These are phyloP conservation scores for Fulmarus glacialis DNA, from an alignment of 2,113 vertebrate species.

Conservation along the genomic window DNA sequence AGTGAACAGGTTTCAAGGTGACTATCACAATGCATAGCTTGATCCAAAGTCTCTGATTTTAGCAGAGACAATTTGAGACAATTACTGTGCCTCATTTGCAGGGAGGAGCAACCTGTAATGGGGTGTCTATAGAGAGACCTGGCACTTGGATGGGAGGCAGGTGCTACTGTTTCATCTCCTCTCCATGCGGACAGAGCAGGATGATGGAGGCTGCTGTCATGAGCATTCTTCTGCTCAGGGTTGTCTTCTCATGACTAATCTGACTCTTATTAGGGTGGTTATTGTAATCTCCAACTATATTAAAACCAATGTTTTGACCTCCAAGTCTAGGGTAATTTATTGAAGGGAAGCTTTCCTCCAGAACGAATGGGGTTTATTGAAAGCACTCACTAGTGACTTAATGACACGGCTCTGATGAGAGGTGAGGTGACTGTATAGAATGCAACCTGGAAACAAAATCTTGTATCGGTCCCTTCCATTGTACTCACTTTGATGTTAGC, in stretches of 20 bases:
- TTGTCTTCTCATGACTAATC: neutral
- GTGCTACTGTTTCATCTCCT: neutral
- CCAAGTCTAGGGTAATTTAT: neutral
- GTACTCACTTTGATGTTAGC: neutral
- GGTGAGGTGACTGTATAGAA: neutral
- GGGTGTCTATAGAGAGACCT: accelerated
- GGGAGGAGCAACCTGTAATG: neutral
- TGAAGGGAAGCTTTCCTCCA: neutral
- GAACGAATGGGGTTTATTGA: neutral
- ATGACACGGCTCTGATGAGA: neutral
- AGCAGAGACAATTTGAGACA: neutral
- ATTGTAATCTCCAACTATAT: neutral
- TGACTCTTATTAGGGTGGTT: neutral
- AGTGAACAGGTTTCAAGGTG: neutral
- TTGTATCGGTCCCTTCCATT: neutral
- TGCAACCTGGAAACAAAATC: neutral
- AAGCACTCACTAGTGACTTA: neutral
- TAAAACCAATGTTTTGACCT: neutral
- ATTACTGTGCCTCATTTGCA: neutral
- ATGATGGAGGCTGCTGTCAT: neutral
- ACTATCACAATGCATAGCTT: no score
- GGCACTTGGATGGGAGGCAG: neutral
- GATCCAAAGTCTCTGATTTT: neutral
- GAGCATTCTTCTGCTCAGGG: neutral
- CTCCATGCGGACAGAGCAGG: neutral